phyloP scores from a whole-genome alignment of 2,113 vertebrate genomes.

The Thunnus maccoyii region DNA sequence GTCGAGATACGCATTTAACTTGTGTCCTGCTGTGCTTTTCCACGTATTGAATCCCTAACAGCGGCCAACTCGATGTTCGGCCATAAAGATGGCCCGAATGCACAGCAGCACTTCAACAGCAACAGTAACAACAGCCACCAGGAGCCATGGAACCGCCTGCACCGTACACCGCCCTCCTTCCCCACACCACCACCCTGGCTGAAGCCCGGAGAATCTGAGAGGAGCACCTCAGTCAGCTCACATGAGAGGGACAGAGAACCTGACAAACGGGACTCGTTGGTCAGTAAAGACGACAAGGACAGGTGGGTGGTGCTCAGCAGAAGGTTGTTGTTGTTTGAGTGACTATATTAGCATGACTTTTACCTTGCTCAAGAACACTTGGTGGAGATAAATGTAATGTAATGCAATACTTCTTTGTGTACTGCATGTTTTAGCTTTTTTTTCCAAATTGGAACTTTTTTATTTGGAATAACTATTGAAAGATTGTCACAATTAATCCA shows the following conservation, averaged over 20 bases:
- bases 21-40: constrained; percentile 65
- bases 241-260: constrained; percentile 94
- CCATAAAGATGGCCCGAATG: constrained; percentile 95
- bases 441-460: no score
- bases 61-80: constrained; percentile 96
- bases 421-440: background rate
- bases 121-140: constrained; percentile 90
- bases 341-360: background rate
- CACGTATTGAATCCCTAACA: constrained; percentile 86
- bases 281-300: constrained; percentile 98
- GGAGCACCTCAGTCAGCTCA: constrained; percentile 93
- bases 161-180: constrained; percentile 98
- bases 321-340: background rate
- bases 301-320: constrained; percentile 84
- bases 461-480: background rate
- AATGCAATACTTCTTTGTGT: background rate
- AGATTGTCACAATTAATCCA: background rate
- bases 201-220: constrained; percentile 95
- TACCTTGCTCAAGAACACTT: background rate
- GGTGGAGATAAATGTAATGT: background rate
- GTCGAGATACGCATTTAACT: constrained; percentile 70
- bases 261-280: constrained; percentile 93
- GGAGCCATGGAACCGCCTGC: constrained; percentile 98
- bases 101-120: constrained; percentile 95
- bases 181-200: constrained; percentile 98